Conservation (phyloP, 2,113 vertebrate genomes). For the Microtus richardsoni region DNA sequence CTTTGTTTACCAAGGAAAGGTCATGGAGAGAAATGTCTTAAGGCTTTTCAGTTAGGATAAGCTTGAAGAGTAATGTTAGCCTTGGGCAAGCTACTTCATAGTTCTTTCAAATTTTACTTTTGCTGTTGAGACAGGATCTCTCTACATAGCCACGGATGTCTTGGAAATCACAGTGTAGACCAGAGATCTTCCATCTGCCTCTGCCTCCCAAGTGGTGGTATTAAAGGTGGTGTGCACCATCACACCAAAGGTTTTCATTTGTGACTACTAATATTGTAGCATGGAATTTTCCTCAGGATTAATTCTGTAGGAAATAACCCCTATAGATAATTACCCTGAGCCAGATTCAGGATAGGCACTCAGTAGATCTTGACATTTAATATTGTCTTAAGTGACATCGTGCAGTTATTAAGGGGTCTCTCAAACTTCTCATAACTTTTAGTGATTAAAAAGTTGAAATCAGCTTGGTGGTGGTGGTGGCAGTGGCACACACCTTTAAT, state of each 20-base stretch:
- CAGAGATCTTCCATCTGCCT: background rate
- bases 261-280: conserved; percentile 1
- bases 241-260: background rate
- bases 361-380: background rate
- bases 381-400: background rate
- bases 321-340: background rate
- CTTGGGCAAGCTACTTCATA: conserved; percentile 7
- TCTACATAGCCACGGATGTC: background rate
- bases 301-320: conserved; percentile 41
- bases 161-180: background rate
- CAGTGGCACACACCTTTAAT: too few relatives aligned
- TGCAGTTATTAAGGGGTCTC: background rate
- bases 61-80: conserved; percentile 21
- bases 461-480: too few relatives aligned
- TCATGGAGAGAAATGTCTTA: background rate
- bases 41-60: background rate
- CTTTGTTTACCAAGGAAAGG: background rate
- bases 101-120: background rate
- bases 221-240: background rate
- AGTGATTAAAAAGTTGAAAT: conserved; percentile 4
- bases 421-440: background rate
- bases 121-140: background rate
- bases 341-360: background rate
- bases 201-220: background rate
- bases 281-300: background rate